Evolutionary conservation across 2,888 invertebrate genomes (phyloP).

Genomic region (Arrhopalites spinosus): DNA sequence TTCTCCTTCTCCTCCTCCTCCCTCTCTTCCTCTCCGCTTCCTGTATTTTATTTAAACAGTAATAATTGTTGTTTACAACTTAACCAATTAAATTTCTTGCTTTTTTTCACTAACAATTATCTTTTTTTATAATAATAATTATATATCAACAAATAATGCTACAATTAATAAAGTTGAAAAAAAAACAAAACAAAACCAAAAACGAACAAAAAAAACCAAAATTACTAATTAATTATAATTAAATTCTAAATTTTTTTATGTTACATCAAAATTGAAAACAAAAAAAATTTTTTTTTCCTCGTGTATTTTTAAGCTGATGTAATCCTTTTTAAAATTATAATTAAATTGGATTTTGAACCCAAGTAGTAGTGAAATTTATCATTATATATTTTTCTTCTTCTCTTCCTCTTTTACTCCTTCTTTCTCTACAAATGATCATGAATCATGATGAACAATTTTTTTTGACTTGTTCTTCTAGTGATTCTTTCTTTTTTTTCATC

Average conservation of each 20-base stretch:
- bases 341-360: background rate
- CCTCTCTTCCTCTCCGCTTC: background rate
- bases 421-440: background rate
- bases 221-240: background rate
- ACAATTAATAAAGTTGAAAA: background rate
- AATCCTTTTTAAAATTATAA: background rate
- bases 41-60: background rate
- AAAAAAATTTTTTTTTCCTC: background rate
- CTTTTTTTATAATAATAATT: background rate
- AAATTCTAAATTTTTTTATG: background rate
- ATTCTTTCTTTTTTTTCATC: too few species aligned
- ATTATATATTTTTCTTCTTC: constrained; percentile 1
- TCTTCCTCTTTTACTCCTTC: background rate
- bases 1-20: background rate
- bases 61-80: background rate
- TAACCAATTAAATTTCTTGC: background rate
- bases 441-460: background rate
- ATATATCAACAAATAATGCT: background rate
- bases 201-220: too few species aligned
- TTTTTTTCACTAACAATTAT: background rate
- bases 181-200: background rate
- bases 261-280: background rate
- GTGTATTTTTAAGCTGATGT: background rate
- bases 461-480: too few species aligned
- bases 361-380: background rate